These are phyloP conservation scores for Phaedon cochleariae DNA, from an alignment of 2,888 invertebrate species.

Conservation along the genomic window DNA sequence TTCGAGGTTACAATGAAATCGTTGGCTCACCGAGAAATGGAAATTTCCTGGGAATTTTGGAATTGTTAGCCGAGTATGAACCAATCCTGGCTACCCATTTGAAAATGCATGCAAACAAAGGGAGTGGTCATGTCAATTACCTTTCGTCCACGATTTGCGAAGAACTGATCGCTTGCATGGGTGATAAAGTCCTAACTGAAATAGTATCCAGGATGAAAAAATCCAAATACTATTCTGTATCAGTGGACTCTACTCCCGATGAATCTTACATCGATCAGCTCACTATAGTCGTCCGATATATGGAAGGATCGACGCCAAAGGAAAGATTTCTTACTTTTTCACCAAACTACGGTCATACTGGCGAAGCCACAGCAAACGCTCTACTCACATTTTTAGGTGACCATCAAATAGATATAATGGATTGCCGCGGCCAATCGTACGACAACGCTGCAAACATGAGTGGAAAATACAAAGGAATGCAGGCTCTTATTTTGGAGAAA, in stretches of 20 bases:
- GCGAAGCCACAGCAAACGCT: constrained; percentile 33
- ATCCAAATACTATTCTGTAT: not conserved
- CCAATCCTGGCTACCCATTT: not conserved
- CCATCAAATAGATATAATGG: not conserved
- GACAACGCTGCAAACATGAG: constrained; percentile 45
- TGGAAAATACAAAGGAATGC: constrained; percentile 44
- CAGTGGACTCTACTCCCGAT: not conserved
- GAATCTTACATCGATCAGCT: constrained; percentile 1
- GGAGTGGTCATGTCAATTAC: not conserved
- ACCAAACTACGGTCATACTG: constrained; percentile 33
- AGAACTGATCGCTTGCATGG: not conserved
- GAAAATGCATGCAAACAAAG: not conserved
- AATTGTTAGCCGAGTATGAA: not conserved
- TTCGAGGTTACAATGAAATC: not conserved
- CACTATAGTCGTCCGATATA: constrained; percentile 25
- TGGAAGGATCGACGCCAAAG: constrained; percentile 39
- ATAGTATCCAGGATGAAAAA: not conserved
- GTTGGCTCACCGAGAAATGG: not conserved
- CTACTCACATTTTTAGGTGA: constrained; percentile 36
- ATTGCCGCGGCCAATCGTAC: constrained; percentile 41
- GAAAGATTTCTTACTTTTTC: constrained; percentile 46
- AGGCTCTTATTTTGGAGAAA: constrained; percentile 38
- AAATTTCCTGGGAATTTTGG: not conserved
- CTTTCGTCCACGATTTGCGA: not conserved
- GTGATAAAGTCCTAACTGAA: not conserved